Evolutionary conservation across 2,797 vertebrate genomes (phyloP), one percentile per base, ranked within the genome.

Genomic region (Coluber constrictor): DNA sequence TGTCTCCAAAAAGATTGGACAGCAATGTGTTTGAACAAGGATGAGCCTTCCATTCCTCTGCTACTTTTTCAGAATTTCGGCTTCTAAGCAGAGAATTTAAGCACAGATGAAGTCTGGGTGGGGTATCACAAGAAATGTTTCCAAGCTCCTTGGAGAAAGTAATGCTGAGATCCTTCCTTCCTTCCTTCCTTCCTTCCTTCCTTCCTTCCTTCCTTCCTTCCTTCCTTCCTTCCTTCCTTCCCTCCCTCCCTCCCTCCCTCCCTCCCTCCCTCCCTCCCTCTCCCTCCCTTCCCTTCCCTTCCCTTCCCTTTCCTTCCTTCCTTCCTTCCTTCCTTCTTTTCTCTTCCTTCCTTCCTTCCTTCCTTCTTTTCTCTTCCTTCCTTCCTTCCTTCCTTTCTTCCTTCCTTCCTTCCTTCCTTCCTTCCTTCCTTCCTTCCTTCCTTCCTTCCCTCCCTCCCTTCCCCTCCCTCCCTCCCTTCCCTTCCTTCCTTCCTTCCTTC

Each of bases 301-400:
- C 25, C 20, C 23, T 7, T 23, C 3, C 23, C 59, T 8, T 47
- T 3, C 18, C 57, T 5, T 1, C 32, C 66, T 18, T 3, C 16
- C 66, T 18, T 1, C 16, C 32, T 37, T 1, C 1, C 70, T 20
- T 1, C 16, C 70, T 32, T 8, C n/a, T n/a, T n/a, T n/a, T n/a
- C n/a, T n/a, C 66, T 37, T 3, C 32, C 9, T 43, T 2, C 37
- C 3, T 43, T 79, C 37, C 32, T 79, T 47, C 47, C 47, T 0
- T 43, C 18, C 3, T 56, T 4, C 12, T 1, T 16, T 1, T 1
- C 13, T 15, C 56, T 18, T 1, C 13, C 5, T 12, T 1, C 9
- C 25, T 51, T 1, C 51, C 1, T 51, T 1, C 51, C 1, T 51
- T 10, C 10, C 6, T 25, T 13, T 11, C 11, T 4, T 1, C 23